Base-by-base conservation (phyloP, 2,888 invertebrate species). In the Tetanocera ferruginea region DNA sequence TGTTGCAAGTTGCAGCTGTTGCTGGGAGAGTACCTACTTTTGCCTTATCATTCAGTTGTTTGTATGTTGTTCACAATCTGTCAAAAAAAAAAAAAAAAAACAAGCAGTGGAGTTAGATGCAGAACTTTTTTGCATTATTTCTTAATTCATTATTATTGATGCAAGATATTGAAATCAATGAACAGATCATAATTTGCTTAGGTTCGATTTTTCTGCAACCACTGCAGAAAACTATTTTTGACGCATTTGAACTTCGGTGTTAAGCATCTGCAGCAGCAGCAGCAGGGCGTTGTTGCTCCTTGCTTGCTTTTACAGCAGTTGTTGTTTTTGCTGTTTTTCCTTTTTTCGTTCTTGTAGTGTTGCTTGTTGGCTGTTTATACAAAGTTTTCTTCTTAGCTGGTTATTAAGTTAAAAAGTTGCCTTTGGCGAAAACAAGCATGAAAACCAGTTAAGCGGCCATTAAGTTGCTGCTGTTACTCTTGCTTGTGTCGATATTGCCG, bases 361-460 rank as follows among this genome's bases (percentile, higher is more conserved):
- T 43, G 43, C 43, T 43, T 43, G 43, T 14, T 43, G 43, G 43
- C 4, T 43, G 43, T 43, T 43, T 43, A 43, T 43, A 43, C 66
- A 66, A 37, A 23, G 60, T 60, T 28, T 60, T 14, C 14, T 60
- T 60, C 25, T 17, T 28, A 60, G 25, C 28, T 43, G 11, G 43
- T 43, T 43, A 43, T 43, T 43, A 43, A 43, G 43, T 43, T 28
- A 62, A 25, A 62, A 62, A 62, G 60, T 62, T 19, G 60, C 60
- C 60, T 62, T 62, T 25, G 23, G 60, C 60, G 28, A 28, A 62
- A 62, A 43, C 14, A 62, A 14, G 14, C 17, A 67, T 23, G 23
- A 67, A 67, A 67, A 37, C 37, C 67, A 67, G 37, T 67, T 67
- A 49, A 67, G 25, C 49, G 19, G 67, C 49, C n/a, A 49, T 67